Base-by-base conservation (phyloP, 2,797 vertebrate species). In the Anguilla anguilla region DNA sequence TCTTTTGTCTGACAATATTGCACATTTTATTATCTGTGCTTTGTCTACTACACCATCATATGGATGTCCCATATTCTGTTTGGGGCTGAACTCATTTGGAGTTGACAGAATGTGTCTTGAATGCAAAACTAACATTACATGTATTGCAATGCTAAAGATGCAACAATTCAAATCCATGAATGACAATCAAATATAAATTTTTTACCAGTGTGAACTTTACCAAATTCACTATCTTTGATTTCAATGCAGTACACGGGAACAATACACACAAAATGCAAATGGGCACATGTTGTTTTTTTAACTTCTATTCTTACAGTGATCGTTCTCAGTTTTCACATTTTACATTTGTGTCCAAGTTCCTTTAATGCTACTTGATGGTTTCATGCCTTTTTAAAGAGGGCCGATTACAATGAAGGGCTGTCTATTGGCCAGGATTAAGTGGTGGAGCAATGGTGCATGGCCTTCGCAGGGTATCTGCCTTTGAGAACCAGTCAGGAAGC, bases 321-420 rank as follows among this genome's bases (percentile, higher is more conserved):
- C 49, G 35, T 49, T 83, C 74, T 86, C 59, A 64, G 43, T 83
- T 83, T 83, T 83, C 55, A 86, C 79, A 2, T 83, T 55, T 88
- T 82, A 25, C 46, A 77, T 83, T 83, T 77, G 53, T 43, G n/a
- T 86, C 59, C 19, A 84, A 61, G 86, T 51, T 89, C 31, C 57
- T 22, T 83, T 89, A 35, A 87, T 31, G 72, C 25, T 83, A 49
- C 61, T 83, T 87, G 15, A 82, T 85, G 59, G 67, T 72, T 77
- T 87, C 51, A 89, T 89, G 59, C 28, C 85, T 89, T 81, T 89
- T 85, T 85, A 87, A 87, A 87, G 53, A 87, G 86, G 43, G 61
- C 87, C 82, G 83, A 85, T 57, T 72, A 57, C 64, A 85, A 67
- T 46, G 19, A 43, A 46, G n/a, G 67, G 69, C 28, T 35, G 39